Evolutionary conservation across 1,140 invertebrate genomes (phyloP), one percentile per base, ranked within the genome.

Genomic region (Pectinophora gossypiella): DNA sequence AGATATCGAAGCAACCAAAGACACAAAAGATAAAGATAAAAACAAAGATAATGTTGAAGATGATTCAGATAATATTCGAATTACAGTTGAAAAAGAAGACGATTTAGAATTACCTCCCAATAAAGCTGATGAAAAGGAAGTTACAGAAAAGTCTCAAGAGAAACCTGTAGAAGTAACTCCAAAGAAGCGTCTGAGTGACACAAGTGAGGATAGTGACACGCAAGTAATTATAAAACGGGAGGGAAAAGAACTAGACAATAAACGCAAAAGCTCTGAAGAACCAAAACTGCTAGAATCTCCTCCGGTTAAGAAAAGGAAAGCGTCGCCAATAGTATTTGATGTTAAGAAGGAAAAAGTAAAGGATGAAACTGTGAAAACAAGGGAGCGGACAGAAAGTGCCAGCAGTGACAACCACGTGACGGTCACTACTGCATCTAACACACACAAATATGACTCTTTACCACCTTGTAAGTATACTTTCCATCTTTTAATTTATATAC

Each of bases 261-360:
- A 59, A 35, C 59, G 42, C 3, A 54, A 56, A 47, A 47, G 13
- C 44, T 13, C 36, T 16, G 10, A n/a, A 43, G 23, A 48, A 38
- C 32, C 23, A 12, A 57, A 68, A 56, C 19, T 19, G 12, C 23
- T 51, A 12, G 54, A 66, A 16, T 42, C 54, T 19, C 63, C 72
- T 1, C 64, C 59, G 2, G 48, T 58, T 6, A 88, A 76, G 56
- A 88, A 82, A 48, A 65, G 80, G 27, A 88, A 74, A 62, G 81
- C 76, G 0, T 90, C 89, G 0, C 89, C 90, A 0, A 90, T 90
- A 27, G 72, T 90, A 48, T 90, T 91, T 58, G 81, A 89, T 68
- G 74, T 80, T 3, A 82, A 81, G 51, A 79, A 68, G 54, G 68
- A 62, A 22, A 79, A 66, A 56, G 63, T 65, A 16, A 46, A 52